Conservation (phyloP, 1,140 invertebrate species). For the Drosophila serrata region DNA sequence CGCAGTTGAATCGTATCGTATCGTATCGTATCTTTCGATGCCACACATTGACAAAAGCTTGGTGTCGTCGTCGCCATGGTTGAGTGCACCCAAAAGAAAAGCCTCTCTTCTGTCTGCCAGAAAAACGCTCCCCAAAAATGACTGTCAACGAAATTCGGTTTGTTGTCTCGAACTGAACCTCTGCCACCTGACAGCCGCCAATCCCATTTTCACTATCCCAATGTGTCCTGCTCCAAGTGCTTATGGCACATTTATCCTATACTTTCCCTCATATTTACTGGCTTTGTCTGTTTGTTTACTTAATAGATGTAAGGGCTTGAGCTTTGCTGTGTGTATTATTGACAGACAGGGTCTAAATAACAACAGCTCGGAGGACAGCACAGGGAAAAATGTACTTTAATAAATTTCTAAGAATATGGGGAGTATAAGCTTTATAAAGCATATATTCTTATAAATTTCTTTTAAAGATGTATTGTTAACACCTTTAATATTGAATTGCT, state of each 20-base stretch:
- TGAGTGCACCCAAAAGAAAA: constrained; percentile 56
- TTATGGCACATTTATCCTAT: constrained; percentile 58
- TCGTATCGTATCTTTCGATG: constrained; percentile 43
- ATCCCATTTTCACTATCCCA: constrained; percentile 8
- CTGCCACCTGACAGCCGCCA: constrained; percentile 25
- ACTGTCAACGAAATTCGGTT: constrained; percentile 51
- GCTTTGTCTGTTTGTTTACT: constrained; percentile 60
- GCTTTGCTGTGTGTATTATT: constrained; percentile 51
- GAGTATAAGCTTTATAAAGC: no score
- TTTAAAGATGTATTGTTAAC: no score
- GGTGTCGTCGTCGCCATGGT: constrained; percentile 38
- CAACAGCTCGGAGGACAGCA: constrained; percentile 22
- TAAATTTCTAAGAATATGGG: no score
- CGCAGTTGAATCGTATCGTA: constrained; percentile 36
- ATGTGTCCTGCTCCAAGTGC: constrained; percentile 41
- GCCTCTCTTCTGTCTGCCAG: neutral
- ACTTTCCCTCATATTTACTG: constrained; percentile 37
- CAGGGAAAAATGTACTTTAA: neutral
- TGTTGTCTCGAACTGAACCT: constrained; percentile 5
- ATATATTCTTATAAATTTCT: no score
- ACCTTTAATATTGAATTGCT: no score
- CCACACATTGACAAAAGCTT: constrained; percentile 42
- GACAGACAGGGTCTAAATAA: constrained; percentile 55
- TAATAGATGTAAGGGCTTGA: constrained; percentile 59
- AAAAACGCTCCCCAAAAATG: constrained; percentile 34